These are phyloP conservation scores for Cataglyphis albicans DNA, from an alignment of 2,888 invertebrate species.

Conservation along the genomic window DNA sequence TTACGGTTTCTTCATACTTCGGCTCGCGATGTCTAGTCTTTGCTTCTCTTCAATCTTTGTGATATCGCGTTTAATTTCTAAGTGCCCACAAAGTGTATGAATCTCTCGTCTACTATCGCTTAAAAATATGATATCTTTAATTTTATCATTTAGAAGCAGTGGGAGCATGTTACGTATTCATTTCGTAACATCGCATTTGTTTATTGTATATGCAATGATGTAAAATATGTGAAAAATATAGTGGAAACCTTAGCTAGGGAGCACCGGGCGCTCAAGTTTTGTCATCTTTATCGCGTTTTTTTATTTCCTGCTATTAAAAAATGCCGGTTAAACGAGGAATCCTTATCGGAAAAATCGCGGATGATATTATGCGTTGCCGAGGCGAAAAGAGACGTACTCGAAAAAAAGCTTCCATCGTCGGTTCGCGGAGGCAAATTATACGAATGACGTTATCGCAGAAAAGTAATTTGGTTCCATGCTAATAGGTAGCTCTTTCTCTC, in stretches of 20 bases:
- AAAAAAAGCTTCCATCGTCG: constrained; percentile 62
- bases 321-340: constrained; percentile 60
- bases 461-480: constrained; percentile 83
- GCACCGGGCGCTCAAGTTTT: constrained; percentile 35
- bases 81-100: background rate
- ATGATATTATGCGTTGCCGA: constrained; percentile 35
- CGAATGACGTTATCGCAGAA: constrained; percentile 80
- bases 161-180: background rate
- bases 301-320: constrained; percentile 47
- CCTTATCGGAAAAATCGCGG: constrained; percentile 58
- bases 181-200: background rate
- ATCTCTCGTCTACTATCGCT: background rate
- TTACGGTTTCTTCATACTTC: constrained; percentile 19
- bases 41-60: background rate
- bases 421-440: constrained; percentile 73
- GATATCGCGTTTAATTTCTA: constrained; percentile 2
- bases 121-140: background rate
- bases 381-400: constrained; percentile 54
- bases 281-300: constrained; percentile 60
- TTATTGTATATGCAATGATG: background rate
- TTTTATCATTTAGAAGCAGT: background rate
- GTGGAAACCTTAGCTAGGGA: constrained; percentile 8
- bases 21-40: background rate
- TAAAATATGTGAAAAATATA: background rate
- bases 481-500: constrained; percentile 73